Conservation (phyloP, 2,888 invertebrate genomes). For the Silvanus unidentatus region DNA sequence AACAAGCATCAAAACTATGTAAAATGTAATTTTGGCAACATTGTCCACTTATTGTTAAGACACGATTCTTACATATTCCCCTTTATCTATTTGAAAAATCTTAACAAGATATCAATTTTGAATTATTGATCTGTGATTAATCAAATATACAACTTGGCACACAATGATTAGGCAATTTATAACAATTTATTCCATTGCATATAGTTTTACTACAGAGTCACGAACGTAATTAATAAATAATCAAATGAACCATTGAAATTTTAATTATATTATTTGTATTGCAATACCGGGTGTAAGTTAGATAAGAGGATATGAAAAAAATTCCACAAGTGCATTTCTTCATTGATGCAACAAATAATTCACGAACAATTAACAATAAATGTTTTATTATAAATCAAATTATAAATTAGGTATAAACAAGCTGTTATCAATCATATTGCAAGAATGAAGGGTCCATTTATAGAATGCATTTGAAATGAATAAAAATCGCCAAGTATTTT, state of each 20-base stretch:
- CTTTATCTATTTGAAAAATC: conserved; percentile 19
- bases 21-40: too few relatives aligned
- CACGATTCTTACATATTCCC: too few relatives aligned
- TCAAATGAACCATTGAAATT: not conserved
- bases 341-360: not conserved
- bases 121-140: conserved; percentile 22
- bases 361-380: not conserved
- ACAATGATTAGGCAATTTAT: conserved; percentile 19
- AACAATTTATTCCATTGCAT: conserved; percentile 8
- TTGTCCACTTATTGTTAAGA: too few relatives aligned
- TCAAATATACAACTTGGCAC: conserved; percentile 10
- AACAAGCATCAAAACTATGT: too few relatives aligned
- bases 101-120: conserved; percentile 22
- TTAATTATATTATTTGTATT: too few relatives aligned
- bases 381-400: not conserved
- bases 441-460: not conserved
- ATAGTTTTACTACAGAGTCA: conserved; percentile 8
- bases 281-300: too few relatives aligned
- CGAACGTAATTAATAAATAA: conserved; percentile 15
- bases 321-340: not conserved
- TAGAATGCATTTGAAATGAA: too few relatives aligned
- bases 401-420: not conserved
- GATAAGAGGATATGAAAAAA: not conserved
- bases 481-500: too few relatives aligned
- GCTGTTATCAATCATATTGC: not conserved